Base-by-base conservation (phyloP, 1,140 invertebrate genomes). In the Gyrodactylus bullatarudis region DNA sequence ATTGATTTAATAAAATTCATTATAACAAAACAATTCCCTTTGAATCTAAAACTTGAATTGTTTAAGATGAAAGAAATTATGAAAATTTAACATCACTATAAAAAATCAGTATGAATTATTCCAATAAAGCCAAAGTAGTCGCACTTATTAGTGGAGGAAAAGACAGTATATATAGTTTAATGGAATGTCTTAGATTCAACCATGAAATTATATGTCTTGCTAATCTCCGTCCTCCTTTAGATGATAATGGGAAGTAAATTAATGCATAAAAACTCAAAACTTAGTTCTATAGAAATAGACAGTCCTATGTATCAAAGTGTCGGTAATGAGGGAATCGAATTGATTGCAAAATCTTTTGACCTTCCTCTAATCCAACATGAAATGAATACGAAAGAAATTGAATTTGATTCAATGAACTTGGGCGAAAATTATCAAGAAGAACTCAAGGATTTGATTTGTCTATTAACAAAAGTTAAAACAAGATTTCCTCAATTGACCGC, bases 261-360 rank as follows among this genome's bases (percentile, higher is more conserved):
- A n/a, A n/a, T n/a, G n/a, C 69, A 54, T 54, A 54, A 54, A 8
- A 16, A 8, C 8, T 54, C n/a, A 16, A 54, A 16, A 8, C 34
- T 16, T 69, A 71, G 73, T 76, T 54, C 76, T 89, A 88, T 90
- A 84, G 94, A 98, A 80, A 80, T 97, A 75, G 93, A 99, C 81
- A 97, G 92, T 78, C 97, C 91, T 78, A 99, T 99, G 94, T 98
- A 95, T 79, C 94, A 99, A 83, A 94, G 90, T 72, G 93, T 98
- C 73, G 95, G 94, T 16, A 88, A 93, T 81, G 87, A 94, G 84
- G 89, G 88, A 26, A 87, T 98, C 76, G 86, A 88, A 73, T 84
- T 88, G 75, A 89, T 93, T 80, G 88, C 90, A 54, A 87, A 92
- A 80, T 92, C 93, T 0, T 88, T 97, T 86, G 87, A 86, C 0